Percentiles rank a stretch among this genome's conserved stretches.
Conservation (phyloP, 1,140 invertebrate genomes). For the Ooceraea biroi region DNA sequence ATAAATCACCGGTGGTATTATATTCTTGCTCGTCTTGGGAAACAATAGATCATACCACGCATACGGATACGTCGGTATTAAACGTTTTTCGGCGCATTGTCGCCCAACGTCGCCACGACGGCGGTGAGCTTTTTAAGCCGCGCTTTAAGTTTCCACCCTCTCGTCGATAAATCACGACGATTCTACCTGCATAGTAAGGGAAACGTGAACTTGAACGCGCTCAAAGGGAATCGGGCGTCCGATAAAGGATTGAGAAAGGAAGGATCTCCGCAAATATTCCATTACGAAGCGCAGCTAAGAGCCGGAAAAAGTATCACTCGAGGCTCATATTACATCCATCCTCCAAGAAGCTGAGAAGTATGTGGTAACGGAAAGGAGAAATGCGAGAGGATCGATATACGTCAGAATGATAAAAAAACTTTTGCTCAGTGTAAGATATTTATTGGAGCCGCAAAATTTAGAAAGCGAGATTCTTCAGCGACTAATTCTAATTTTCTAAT, state of each 20-base stretch:
- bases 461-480: conserved; percentile 1
- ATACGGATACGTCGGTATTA: conserved; percentile 66
- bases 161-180: conserved; percentile 41
- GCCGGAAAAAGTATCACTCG: conserved; percentile 57
- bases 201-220: conserved; percentile 20
- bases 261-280: conserved; percentile 55
- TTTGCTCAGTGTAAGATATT: conserved; percentile 31
- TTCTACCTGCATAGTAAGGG: conserved; percentile 37
- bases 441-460: not conserved
- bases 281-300: conserved; percentile 43
- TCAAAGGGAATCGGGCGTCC: conserved; percentile 16
- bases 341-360: conserved; percentile 20
- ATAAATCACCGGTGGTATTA: conserved; percentile 70
- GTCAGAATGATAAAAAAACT: conserved; percentile 33
- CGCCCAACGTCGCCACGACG: conserved; percentile 32
- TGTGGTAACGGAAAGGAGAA: conserved; percentile 45
- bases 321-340: conserved; percentile 30
- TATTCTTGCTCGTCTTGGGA: conserved; percentile 71
- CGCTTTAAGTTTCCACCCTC: conserved; percentile 41
- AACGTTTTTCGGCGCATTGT: conserved; percentile 68
- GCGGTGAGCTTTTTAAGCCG: conserved; percentile 55
- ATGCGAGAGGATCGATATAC: conserved; percentile 31
- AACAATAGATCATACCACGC: conserved; percentile 71
- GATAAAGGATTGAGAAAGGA: conserved; percentile 51
- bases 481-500: too few species aligned